Conservation (phyloP, 2,797 vertebrate species). For the Gallinago solitaria region DNA sequence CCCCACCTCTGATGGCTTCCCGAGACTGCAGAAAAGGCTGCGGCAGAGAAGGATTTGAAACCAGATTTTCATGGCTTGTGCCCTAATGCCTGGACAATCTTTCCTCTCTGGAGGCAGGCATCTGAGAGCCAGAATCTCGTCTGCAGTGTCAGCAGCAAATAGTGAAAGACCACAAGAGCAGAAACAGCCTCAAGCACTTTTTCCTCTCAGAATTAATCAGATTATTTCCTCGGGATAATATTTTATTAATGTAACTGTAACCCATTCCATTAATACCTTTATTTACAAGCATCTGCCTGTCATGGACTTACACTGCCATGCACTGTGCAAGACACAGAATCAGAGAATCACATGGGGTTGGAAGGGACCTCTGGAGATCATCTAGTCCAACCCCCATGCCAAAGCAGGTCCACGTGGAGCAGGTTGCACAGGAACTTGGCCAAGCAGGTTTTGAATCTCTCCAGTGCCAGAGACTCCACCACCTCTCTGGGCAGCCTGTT, state of each 20-base stretch:
- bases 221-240: constrained; percentile 17
- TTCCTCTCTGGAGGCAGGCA: neutral
- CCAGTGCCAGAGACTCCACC: no score
- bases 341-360: no score
- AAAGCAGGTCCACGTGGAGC: no score
- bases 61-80: neutral
- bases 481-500: no score
- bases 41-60: neutral
- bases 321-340: neutral
- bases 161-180: neutral
- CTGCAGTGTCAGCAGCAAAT: neutral
- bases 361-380: no score
- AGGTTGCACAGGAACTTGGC: no score
- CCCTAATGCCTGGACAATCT: neutral
- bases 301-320: fast-evolving
- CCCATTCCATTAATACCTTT: neutral
- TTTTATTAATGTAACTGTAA: neutral
- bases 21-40: neutral
- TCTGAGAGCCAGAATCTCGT: neutral
- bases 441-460: no score
- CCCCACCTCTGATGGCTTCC: neutral
- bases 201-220: constrained; percentile 6
- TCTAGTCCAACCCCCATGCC: no score
- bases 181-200: neutral
- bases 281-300: neutral